Percentiles rank a stretch among this genome's conserved stretches.
These are phyloP conservation scores for Sebastes jordani DNA, from an alignment of 2,797 vertebrate species.

Conservation along the genomic window DNA sequence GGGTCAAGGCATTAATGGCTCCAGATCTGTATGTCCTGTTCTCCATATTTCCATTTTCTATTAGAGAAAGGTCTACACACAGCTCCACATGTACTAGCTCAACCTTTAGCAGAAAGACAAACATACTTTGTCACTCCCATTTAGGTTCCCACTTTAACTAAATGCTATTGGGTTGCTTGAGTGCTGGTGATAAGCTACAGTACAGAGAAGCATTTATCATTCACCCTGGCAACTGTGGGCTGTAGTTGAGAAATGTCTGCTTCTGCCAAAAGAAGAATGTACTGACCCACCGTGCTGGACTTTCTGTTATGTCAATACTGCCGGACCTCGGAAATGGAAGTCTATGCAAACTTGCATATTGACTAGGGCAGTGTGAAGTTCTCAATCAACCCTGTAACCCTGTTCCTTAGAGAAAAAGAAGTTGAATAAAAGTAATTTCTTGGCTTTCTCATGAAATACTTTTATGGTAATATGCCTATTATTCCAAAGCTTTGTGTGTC, in stretches of 20 bases:
- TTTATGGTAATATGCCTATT: not conserved
- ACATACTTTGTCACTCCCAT: conserved; percentile 33
- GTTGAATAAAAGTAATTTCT: not conserved
- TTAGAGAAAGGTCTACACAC: conserved; percentile 1
- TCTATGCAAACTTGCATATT: conserved; percentile 20
- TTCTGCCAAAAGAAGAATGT: conserved; percentile 48
- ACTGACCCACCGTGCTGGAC: conserved; percentile 23
- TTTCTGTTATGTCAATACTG: conserved; percentile 45
- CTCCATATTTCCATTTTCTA: conserved; percentile 18
- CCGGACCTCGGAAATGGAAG: conserved; percentile 33
- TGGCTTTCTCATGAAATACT: not conserved
- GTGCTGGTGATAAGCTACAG: conserved; percentile 47
- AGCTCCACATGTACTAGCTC: not conserved
- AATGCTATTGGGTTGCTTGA: conserved; percentile 47
- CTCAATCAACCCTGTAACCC: conserved; percentile 5
- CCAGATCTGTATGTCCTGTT: conserved; percentile 24
- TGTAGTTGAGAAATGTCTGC: conserved; percentile 59
- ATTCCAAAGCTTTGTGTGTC: not conserved
- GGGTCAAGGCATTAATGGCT: conserved; percentile 22
- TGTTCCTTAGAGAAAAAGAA: not conserved
- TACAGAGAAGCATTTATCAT: conserved; percentile 31
- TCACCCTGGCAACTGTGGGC: conserved; percentile 56
- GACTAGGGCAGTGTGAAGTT: conserved; percentile 11
- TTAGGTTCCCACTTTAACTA: conserved; percentile 43
- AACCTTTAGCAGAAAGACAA: conserved; percentile 28